Evolutionary conservation across 2,888 invertebrate genomes (phyloP).

Genomic region (Hyalella azteca): DNA sequence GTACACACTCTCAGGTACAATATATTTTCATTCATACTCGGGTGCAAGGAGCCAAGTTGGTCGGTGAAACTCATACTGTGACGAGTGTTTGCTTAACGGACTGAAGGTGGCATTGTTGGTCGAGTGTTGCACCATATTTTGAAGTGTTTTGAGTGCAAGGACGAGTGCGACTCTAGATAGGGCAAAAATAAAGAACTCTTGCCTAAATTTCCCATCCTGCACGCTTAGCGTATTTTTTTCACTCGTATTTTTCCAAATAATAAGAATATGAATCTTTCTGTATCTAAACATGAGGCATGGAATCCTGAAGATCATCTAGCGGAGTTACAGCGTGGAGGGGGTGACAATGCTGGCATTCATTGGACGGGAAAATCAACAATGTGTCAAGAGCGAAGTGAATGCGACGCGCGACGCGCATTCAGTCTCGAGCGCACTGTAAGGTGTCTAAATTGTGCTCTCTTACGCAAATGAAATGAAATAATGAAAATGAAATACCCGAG

Average conservation of each 20-base stretch:
- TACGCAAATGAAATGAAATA: background rate
- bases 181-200: no score
- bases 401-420: conserved; percentile 9
- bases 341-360: conserved; percentile 12
- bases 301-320: no score
- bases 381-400: conserved; percentile 30
- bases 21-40: background rate
- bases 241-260: no score
- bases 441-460: conserved; percentile 8
- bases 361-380: conserved; percentile 31
- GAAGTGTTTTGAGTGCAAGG: background rate
- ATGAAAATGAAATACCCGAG: no score
- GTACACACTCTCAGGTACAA: background rate
- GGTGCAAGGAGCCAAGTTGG: background rate
- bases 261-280: no score
- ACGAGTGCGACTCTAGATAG: no score
- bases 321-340: background rate
- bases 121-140: conserved; percentile 13
- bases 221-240: no score
- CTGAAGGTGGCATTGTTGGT: background rate
- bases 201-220: no score
- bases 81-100: conserved; percentile 8
- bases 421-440: conserved; percentile 11
- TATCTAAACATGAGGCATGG: no score
- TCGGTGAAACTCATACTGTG: background rate